A percentile compares a stretch with the other conserved stretches of the same genome.
phyloP scores from a whole-genome alignment of 2,888 invertebrate genomes.

The Himalopsyche kuldschensis region DNA sequence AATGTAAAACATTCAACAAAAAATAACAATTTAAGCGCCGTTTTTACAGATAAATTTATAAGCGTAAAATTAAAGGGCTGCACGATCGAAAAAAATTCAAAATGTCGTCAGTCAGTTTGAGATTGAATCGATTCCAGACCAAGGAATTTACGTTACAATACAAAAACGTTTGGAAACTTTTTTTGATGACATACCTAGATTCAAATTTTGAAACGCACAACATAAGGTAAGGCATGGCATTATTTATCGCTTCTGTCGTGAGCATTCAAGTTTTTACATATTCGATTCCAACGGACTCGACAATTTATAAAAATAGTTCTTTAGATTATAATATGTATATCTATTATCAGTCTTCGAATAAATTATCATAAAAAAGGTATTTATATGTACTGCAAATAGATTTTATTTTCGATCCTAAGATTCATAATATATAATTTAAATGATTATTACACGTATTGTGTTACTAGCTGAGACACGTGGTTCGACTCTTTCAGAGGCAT shows the following conservation, averaged over 20 bases:
- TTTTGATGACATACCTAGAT: background rate
- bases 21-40: background rate
- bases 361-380: too few relatives aligned
- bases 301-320: too few relatives aligned
- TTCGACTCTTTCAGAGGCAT: too few relatives aligned
- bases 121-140: background rate
- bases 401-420: too few relatives aligned
- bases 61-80: background rate
- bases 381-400: too few relatives aligned
- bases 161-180: background rate
- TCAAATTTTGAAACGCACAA: background rate
- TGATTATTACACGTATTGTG: too few relatives aligned
- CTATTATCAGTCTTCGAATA: too few relatives aligned
- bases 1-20: background rate
- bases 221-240: background rate
- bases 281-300: too few relatives aligned
- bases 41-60: background rate
- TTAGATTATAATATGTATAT: too few relatives aligned
- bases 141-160: background rate
- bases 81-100: background rate
- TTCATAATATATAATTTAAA: too few relatives aligned
- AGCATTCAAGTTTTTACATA: too few relatives aligned
- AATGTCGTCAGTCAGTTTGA: background rate
- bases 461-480: too few relatives aligned
- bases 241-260: background rate